Conservation (phyloP, 2,113 vertebrate genomes). For the Crocuta crocuta region DNA sequence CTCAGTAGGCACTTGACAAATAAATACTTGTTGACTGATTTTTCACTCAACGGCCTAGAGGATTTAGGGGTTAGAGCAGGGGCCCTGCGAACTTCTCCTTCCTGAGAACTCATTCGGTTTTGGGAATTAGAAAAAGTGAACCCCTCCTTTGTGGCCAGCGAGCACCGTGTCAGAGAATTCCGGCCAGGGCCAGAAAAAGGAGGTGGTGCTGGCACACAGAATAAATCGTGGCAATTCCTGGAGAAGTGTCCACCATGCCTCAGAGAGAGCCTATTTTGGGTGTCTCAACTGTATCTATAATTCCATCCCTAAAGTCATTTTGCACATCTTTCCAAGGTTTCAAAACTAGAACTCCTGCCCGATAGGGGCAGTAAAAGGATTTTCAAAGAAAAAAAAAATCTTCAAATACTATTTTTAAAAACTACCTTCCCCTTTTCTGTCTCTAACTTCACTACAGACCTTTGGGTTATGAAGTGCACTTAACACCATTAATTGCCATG, state of each 20-base stretch:
- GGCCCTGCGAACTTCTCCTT: not conserved
- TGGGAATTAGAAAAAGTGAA: not conserved
- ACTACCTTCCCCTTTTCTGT: conserved; percentile 31
- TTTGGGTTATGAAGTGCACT: conserved; percentile 72
- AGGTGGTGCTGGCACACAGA: not conserved
- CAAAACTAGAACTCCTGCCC: conserved; percentile 57
- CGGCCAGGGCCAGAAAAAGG: not conserved
- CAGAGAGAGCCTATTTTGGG: not conserved
- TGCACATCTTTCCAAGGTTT: conserved; percentile 60
- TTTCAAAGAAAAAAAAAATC: conserved; percentile 45
- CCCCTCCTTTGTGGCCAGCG: not conserved
- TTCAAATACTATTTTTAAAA: conserved; percentile 68
- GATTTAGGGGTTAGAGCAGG: not conserved
- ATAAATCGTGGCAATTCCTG: not conserved
- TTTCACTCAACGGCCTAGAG: not conserved
- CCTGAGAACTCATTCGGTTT: not conserved
- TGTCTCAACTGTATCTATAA: not conserved
- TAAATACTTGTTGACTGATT: not conserved
- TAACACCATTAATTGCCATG: conserved; percentile 82
- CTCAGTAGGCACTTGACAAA: not conserved
- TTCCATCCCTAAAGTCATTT: conserved; percentile 45
- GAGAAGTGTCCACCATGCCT: not conserved
- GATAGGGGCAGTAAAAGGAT: conserved; percentile 54
- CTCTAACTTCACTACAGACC: conserved; percentile 63
- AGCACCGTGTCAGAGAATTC: accelerated